Conservation (phyloP, 2,113 vertebrate species). For the Diphyllodes magnificus region DNA sequence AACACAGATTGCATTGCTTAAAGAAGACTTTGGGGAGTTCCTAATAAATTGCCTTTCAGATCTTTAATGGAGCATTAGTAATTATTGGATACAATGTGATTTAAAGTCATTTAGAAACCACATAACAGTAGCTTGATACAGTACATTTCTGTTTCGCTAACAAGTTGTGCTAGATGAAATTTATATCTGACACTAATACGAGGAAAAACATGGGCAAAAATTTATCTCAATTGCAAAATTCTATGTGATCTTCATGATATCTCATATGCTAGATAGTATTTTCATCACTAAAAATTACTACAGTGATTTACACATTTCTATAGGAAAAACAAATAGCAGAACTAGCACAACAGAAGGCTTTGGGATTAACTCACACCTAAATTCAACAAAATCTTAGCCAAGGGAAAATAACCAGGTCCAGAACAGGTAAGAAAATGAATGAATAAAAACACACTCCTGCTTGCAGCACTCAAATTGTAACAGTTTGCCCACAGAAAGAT, state of each 20-base stretch:
- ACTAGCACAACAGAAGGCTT: background rate
- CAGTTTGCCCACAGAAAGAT: background rate
- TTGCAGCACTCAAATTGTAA: background rate
- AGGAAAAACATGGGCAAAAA: background rate
- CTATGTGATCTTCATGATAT: background rate
- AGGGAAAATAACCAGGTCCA: background rate
- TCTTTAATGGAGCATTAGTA: conserved; percentile 64
- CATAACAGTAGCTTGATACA: background rate
- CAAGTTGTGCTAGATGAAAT: background rate
- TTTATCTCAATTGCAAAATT: background rate
- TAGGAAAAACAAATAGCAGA: background rate
- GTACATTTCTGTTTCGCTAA: conserved; percentile 6
- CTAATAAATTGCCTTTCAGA: conserved; percentile 61
- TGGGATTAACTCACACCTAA: background rate
- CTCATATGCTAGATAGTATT: background rate
- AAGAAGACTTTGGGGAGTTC: conserved; percentile 69
- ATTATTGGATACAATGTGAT: conserved; percentile 55
- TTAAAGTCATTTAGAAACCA: conserved; percentile 57
- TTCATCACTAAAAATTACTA: background rate
- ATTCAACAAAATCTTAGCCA: background rate
- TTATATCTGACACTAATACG: background rate
- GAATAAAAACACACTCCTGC: background rate
- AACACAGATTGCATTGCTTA: conserved; percentile 70
- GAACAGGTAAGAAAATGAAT: background rate
- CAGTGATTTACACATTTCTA: background rate